Percentiles rank a stretch among this genome's conserved stretches.
These are phyloP conservation scores for Notarius quadriscutis DNA, from an alignment of 2,113 vertebrate species.

Conservation along the genomic window DNA sequence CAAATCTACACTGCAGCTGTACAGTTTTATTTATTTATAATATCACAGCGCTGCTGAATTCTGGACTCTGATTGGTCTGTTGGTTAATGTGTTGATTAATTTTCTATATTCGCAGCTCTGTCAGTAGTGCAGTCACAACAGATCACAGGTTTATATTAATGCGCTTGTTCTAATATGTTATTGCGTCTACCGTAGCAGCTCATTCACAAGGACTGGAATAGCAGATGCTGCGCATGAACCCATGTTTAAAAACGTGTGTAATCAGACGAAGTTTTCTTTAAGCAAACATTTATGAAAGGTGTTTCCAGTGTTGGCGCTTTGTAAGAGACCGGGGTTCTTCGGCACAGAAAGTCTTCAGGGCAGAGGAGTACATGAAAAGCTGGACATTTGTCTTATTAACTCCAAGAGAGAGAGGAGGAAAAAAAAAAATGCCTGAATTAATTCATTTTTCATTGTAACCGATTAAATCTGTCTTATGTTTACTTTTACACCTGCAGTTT, in stretches of 20 bases:
- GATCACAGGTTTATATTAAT: background rate
- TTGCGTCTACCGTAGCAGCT: background rate
- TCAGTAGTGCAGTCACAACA: background rate
- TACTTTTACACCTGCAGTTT: background rate
- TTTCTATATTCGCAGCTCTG: background rate
- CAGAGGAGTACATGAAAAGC: background rate
- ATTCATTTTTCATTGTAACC: no score
- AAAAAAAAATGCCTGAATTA: no score
- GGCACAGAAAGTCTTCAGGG: background rate
- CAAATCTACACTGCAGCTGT: background rate
- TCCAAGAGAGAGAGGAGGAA: no score
- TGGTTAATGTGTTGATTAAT: background rate
- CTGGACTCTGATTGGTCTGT: slow-evolving; percentile 7
- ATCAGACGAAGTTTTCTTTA: background rate
- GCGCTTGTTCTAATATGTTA: background rate
- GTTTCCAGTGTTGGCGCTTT: background rate
- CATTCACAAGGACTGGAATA: background rate
- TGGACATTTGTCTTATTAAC: background rate
- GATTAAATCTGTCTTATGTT: no score
- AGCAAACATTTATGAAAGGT: background rate
- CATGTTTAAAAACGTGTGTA: no score
- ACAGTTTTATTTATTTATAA: background rate
- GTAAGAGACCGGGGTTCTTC: background rate
- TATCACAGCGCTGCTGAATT: background rate
- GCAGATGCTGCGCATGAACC: background rate